A percentile compares a stretch with the other conserved stretches of the same genome.
Evolutionary conservation across 2,888 invertebrate genomes (phyloP).

Genomic region (Orchesellides sinensis): DNA sequence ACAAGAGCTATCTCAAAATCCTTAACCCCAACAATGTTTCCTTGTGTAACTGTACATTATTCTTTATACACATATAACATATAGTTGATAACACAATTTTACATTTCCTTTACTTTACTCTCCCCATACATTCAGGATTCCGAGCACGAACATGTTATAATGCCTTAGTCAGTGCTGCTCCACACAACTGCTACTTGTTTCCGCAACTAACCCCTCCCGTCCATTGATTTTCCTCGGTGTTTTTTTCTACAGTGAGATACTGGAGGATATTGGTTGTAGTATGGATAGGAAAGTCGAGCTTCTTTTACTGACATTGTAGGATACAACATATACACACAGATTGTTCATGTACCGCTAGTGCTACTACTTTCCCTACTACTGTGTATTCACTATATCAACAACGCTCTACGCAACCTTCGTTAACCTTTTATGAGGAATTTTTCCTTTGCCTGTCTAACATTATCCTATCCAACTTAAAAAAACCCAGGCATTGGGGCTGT

Average conservation of each 20-base stretch:
- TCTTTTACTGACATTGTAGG: not conserved
- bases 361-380: not conserved
- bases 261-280: no score
- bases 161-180: not conserved
- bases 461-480: not conserved
- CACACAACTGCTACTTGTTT: conserved; percentile 18
- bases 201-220: conserved; percentile 7
- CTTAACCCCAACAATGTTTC: no score
- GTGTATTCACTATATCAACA: not conserved
- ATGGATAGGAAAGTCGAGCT: not conserved
- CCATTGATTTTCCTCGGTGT: not conserved
- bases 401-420: conserved; percentile 7
- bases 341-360: not conserved
- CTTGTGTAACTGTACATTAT: no score
- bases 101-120: not conserved
- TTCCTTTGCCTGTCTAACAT: not conserved
- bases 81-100: not conserved
- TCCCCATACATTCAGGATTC: not conserved
- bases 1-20: no score
- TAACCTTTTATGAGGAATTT: conserved; percentile 54
- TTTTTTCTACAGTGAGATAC: no score
- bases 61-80: not conserved
- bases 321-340: no score
- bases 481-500: no score
- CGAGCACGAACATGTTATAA: not conserved